phyloP scores from a whole-genome alignment of 2,888 invertebrate genomes.

The Acleris emargana region DNA sequence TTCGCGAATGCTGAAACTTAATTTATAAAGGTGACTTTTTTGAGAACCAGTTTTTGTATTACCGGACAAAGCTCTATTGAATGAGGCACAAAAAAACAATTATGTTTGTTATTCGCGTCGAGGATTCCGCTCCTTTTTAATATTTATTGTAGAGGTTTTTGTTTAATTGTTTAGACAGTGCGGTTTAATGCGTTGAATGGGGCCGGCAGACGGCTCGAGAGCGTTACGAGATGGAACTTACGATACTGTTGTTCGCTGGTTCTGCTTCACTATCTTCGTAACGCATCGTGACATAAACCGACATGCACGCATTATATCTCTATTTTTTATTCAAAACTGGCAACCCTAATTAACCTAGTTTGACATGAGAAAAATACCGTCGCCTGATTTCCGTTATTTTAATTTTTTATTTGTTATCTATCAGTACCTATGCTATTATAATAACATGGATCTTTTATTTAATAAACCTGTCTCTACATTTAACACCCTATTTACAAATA shows the following conservation, averaged over 20 bases:
- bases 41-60: constrained; percentile 73
- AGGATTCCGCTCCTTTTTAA: constrained; percentile 64
- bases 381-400: too few relatives aligned
- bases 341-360: constrained; percentile 16
- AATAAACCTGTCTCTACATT: too few relatives aligned
- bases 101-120: constrained; percentile 78
- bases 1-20: constrained; percentile 72
- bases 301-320: constrained; percentile 19
- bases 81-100: constrained; percentile 78
- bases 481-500: too few relatives aligned
- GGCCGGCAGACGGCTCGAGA: constrained; percentile 17
- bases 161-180: constrained; percentile 63
- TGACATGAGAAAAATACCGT: constrained; percentile 14
- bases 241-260: constrained; percentile 42
- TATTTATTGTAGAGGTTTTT: constrained; percentile 64
- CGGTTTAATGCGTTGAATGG: constrained; percentile 42
- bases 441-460: too few relatives aligned
- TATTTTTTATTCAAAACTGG: constrained; percentile 23
- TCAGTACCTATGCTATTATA: too few relatives aligned
- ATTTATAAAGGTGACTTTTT: constrained; percentile 83
- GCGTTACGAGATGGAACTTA: constrained; percentile 59
- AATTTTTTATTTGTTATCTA: too few relatives aligned
- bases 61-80: constrained; percentile 75
- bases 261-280: constrained; percentile 21
- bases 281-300: constrained; percentile 29